Percentiles rank a stretch among this genome's conserved stretches.
phyloP scores from a whole-genome alignment of 2,888 invertebrate species.

The Lypha dubia region DNA sequence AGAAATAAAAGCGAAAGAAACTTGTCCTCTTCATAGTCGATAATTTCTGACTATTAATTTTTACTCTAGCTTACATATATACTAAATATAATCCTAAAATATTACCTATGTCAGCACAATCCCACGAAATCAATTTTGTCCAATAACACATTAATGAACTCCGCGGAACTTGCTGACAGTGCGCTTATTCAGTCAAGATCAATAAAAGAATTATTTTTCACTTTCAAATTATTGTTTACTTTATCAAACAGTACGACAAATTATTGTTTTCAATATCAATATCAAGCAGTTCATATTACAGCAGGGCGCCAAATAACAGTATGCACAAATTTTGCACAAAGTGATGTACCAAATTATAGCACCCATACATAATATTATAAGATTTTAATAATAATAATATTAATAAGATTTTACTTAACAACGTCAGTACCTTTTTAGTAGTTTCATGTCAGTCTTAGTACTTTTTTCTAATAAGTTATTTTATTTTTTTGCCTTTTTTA shows the following conservation, averaged over 20 bases:
- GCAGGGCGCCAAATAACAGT: neutral
- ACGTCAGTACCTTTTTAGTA: too few relatives aligned
- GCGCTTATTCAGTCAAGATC: neutral
- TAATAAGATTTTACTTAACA: too few relatives aligned
- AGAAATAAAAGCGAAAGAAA: too few relatives aligned
- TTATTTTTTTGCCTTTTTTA: too few relatives aligned
- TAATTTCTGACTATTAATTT: neutral
- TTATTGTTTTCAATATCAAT: too few relatives aligned
- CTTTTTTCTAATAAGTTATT: too few relatives aligned
- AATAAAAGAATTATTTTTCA: neutral
- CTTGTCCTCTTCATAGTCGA: too few relatives aligned
- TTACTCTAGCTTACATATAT: neutral
- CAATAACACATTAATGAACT: neutral
- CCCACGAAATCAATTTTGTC: slow-evolving; percentile 9
- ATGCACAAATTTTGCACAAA: neutral
- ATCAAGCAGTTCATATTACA: slow-evolving; percentile 6
- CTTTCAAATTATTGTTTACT: neutral
- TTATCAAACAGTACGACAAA: slow-evolving; percentile 1
- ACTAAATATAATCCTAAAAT: neutral
- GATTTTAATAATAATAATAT: too few relatives aligned
- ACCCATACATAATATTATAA: too few relatives aligned
- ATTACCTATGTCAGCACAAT: slow-evolving; percentile 4
- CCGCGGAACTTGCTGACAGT: neutral
- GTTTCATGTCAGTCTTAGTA: too few relatives aligned
- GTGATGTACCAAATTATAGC: neutral